Base-by-base conservation (phyloP, 2,113 vertebrate genomes). In the Sapayoa aenigma region DNA sequence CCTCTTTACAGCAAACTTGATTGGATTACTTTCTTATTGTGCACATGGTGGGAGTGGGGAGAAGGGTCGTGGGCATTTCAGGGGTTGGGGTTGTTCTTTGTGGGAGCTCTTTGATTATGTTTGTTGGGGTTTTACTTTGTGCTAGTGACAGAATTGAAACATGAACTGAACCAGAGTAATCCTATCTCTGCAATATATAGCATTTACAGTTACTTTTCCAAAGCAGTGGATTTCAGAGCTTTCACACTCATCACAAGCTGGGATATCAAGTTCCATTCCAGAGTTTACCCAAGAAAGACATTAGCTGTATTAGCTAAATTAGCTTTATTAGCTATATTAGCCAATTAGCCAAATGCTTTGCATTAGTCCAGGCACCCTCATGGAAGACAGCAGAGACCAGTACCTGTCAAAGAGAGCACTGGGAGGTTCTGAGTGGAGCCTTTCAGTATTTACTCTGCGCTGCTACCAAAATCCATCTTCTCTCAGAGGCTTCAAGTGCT, bases 391-490 rank as follows among this genome's bases (percentile, higher is more conserved):
- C 16, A 22, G 62, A 76, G 63, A 22, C 33, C 35, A 14, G 28
- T 0, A 1, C 0, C 6, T 25, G 41, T 22, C 4, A 8, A 4
- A 7, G 31, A 28, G 68, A 63, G 65, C 39, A 4, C 27, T 13
- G 56, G 59, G 25, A 37, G 47, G 8, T 22, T 6, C 47, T 17
- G 0, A 0, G 1, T 30, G 52, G 80, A 78, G 28, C 18, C 41
- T 62, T 42, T 27, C 2, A 8, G 31, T 16, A 2, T 3, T 41
- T 15, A 6, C 12, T 31, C 42, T 3, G 4, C 7, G 49, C 76
- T 82, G 50, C 41, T 33, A 2, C 73, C 25, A 13, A 55, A 52
- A 41, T 3, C 49, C 55, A 12, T 47, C 47, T 41, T 27, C 90
- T 90, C 31, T 22, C 76, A 59, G 30, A 35, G 82, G 11, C 53